Evolutionary conservation across 2,113 vertebrate genomes (phyloP).

Genomic region (Heterotilapia buettikoferi): DNA sequence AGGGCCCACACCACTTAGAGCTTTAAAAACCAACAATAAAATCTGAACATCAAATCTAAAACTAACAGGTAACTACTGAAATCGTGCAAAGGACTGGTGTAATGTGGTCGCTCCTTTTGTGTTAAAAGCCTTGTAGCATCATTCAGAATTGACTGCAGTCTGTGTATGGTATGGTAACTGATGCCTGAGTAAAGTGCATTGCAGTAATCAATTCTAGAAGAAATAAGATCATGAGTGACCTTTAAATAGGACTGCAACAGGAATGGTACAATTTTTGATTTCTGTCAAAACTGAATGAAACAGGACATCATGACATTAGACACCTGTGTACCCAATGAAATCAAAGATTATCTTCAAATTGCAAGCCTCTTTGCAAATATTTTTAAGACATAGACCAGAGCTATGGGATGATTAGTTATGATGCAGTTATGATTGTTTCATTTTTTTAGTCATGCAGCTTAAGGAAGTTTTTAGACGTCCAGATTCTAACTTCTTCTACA

Average conservation of each 20-base stretch:
- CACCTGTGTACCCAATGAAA: background rate
- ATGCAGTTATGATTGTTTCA: background rate
- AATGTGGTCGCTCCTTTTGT: background rate
- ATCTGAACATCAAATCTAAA: background rate
- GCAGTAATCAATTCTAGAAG: background rate
- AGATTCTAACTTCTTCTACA: background rate
- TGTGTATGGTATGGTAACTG: background rate
- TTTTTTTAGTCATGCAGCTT: background rate
- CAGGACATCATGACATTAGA: background rate
- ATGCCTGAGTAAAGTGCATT: background rate
- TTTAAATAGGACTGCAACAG: background rate
- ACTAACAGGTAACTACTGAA: background rate
- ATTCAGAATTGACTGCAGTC: background rate
- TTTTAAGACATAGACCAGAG: background rate
- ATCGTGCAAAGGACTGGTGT: background rate
- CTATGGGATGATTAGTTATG: background rate
- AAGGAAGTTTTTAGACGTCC: fast-evolving
- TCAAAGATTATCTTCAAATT: background rate
- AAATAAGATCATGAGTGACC: background rate
- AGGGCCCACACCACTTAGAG: fast-evolving
- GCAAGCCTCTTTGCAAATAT: background rate
- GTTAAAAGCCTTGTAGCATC: background rate
- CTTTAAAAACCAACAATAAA: background rate
- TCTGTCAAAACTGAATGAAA: background rate
- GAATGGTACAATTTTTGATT: background rate